These are phyloP conservation scores for Platysteira castanea DNA, from an alignment of 2,113 vertebrate genomes.

Conservation along the genomic window DNA sequence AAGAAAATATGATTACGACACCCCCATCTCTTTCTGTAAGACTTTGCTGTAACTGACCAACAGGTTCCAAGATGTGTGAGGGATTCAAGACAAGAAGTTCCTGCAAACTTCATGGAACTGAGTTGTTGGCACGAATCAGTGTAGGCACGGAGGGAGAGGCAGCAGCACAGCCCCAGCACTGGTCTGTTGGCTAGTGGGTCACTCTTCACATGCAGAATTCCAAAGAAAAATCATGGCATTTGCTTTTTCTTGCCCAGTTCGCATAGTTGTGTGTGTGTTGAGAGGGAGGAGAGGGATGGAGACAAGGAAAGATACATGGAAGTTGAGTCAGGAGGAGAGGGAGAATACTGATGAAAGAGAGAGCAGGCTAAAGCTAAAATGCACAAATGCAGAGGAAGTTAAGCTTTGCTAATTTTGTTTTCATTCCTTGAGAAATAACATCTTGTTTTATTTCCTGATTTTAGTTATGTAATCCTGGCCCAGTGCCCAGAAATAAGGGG, in stretches of 20 bases:
- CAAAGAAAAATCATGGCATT: background rate
- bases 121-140: background rate
- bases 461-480: background rate
- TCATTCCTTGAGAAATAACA: background rate
- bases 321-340: background rate
- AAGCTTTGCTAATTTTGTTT: background rate
- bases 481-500: background rate
- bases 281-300: background rate
- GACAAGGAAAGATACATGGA: background rate
- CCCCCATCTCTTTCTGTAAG: background rate
- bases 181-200: background rate
- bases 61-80: background rate
- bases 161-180: background rate
- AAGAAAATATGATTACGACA: background rate
- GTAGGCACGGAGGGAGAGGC: background rate
- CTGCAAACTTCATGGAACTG: background rate
- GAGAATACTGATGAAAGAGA: background rate
- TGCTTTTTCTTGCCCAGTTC: background rate
- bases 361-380: background rate
- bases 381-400: background rate
- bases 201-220: background rate
- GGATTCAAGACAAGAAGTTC: background rate
- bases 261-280: background rate
- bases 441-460: background rate
- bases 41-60: background rate